These are phyloP conservation scores for Macrotus californicus DNA, from an alignment of 2,113 vertebrate genomes.

Conservation along the genomic window DNA sequence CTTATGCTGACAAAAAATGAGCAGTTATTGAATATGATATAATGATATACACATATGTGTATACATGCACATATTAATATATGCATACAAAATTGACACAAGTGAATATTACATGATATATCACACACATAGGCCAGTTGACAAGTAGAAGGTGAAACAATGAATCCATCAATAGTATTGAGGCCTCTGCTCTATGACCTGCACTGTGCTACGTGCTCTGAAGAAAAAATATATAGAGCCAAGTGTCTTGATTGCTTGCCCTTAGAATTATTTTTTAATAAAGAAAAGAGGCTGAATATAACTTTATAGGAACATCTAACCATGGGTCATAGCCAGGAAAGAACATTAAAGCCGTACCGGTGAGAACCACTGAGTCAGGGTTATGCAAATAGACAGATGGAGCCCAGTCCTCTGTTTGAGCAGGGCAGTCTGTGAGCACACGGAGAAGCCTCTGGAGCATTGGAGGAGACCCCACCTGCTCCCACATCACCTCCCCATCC, in stretches of 20 bases:
- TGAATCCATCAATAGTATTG: not conserved
- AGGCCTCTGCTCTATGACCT: not conserved
- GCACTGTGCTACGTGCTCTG: not conserved
- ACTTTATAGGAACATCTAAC: not conserved
- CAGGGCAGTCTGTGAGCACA: accelerated
- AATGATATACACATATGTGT: not conserved
- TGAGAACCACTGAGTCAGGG: not conserved
- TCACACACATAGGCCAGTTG: not conserved
- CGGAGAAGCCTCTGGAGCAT: not conserved
- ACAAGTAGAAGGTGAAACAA: not conserved
- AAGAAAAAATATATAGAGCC: not conserved
- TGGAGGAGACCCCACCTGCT: not conserved
- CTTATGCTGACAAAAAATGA: not conserved
- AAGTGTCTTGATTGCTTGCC: not conserved
- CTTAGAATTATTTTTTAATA: not conserved
- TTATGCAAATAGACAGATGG: too few species aligned
- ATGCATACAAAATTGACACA: not conserved
- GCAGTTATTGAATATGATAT: not conserved
- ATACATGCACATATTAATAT: not conserved
- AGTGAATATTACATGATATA: not conserved
- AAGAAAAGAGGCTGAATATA: not conserved
- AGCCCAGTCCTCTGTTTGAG: not conserved
- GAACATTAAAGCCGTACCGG: not conserved
- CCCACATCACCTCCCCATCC: not conserved
- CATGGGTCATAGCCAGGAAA: not conserved